Base-by-base conservation (phyloP, 2,113 vertebrate species). In the Zosterops pallidus region DNA sequence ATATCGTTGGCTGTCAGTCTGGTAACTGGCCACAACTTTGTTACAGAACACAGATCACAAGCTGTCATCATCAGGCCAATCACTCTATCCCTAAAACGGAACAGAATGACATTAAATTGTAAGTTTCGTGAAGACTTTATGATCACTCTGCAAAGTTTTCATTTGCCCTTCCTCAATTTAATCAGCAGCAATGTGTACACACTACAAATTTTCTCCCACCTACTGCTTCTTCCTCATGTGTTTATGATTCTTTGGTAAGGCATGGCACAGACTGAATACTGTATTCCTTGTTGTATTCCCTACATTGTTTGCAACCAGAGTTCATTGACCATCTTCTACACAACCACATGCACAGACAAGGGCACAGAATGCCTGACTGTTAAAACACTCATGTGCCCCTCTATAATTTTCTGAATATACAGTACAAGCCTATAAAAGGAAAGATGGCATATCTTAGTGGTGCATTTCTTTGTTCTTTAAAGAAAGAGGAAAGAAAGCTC, bases 1-100 rank as follows among this genome's bases (percentile, higher is more conserved):
- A 99, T 99, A 90, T 99, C 99, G 21, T 99, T 99, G 79, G 99
- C 99, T 0, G 98, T 99, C 97, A 99, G 81, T 90, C 98, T 98
- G 81, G 99, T 99, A 92, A 99, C 98, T 17, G 98, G 98, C 99
- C 99, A 99, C 83, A 99, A 95, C 94, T 99, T 99, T 67, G 99
- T 99, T 72, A 99, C 99, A 82, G 99, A 99, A 91, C 99, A 99
- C 77, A 99, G 98, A 97, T 99, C 99, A 97, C 99, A 99, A 93
- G 99, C 99, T 11, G 99, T 99, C 99, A 99, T 99, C 99, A 99
- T 99, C 98, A 99, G 97, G 86, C 99, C 99, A 93, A 99, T 99
- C 93, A 99, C 98, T 75, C 99, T 99, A 87, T 99, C 99, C 98
- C 99, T 99, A 95, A 85, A 98, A 98, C 22, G 92, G 76, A 98